A percentile compares a stretch with the other conserved stretches of the same genome.
Conservation (phyloP, 1,140 invertebrate species). For the Drosophila orosa region DNA sequence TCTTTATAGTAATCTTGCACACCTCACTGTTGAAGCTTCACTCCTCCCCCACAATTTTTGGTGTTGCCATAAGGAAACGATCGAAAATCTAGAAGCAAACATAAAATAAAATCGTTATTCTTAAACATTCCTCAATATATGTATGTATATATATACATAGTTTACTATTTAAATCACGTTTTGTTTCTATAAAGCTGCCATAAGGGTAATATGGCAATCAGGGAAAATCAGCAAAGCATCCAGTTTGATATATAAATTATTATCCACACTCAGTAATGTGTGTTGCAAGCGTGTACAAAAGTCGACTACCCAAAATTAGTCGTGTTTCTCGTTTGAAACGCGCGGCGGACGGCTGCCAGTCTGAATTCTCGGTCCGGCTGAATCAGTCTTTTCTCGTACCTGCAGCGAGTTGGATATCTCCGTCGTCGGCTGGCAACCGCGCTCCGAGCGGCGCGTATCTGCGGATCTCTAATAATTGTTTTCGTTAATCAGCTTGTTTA, state of each 20-base stretch:
- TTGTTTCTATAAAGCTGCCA: background rate
- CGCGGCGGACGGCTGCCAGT: constrained; percentile 23
- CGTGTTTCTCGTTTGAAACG: constrained; percentile 9
- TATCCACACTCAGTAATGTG: background rate
- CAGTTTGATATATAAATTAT: background rate
- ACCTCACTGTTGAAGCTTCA: no score
- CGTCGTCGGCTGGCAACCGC: constrained; percentile 52
- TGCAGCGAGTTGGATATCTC: constrained; percentile 72
- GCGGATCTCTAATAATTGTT: constrained; percentile 23
- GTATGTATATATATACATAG: background rate
- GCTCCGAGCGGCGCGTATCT: constrained; percentile 53
- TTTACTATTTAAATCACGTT: background rate
- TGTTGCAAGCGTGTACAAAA: constrained; percentile 2
- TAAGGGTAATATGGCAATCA: background rate
- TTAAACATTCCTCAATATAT: background rate
- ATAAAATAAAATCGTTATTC: background rate
- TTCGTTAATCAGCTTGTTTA: constrained; percentile 34
- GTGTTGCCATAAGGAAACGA: background rate
- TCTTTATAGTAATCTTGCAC: no score
- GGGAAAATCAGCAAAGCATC: background rate
- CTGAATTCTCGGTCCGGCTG: constrained; percentile 30
- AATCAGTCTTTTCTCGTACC: constrained; percentile 72
- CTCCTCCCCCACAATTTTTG: no score
- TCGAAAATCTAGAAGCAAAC: background rate
- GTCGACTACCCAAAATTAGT: background rate